Conservation (phyloP, 1,140 invertebrate species). For the Platorchestia sp. region DNA sequence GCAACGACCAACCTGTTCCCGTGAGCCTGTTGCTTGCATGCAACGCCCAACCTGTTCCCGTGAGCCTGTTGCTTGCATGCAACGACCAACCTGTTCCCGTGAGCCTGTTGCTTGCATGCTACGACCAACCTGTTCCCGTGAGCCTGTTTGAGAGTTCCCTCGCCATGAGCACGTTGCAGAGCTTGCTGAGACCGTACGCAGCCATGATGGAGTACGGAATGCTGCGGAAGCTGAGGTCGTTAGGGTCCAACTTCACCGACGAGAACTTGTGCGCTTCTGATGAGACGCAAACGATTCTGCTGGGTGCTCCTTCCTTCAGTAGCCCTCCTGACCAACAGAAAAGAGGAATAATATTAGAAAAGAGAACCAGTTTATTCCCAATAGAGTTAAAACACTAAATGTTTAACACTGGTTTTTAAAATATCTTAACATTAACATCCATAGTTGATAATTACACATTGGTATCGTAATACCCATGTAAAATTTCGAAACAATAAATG, state of each 20-base stretch:
- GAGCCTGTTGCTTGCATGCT: too few relatives aligned
- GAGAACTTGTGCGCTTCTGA: background rate
- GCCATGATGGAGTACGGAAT: background rate
- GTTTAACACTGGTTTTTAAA: too few relatives aligned
- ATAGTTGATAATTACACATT: too few relatives aligned
- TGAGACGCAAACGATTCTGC: background rate
- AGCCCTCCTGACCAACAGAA: background rate
- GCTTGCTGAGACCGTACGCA: constrained; percentile 9
- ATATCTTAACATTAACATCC: too few relatives aligned
- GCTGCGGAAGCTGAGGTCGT: background rate
- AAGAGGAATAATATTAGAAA: background rate
- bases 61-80: too few relatives aligned
- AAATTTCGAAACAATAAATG: too few relatives aligned
- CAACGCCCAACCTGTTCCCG: too few relatives aligned
- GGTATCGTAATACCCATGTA: too few relatives aligned
- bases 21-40: too few relatives aligned
- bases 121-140: background rate
- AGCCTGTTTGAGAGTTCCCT: constrained; percentile 11
- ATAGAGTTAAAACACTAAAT: too few relatives aligned
- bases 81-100: background rate
- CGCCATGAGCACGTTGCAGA: constrained; percentile 3
- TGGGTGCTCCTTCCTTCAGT: constrained; percentile 3
- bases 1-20: too few relatives aligned
- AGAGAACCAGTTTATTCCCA: too few relatives aligned
- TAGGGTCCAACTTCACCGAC: background rate